These are phyloP conservation scores for Nilaparvata lugens DNA, from an alignment of 1,140 invertebrate genomes.

Conservation along the genomic window DNA sequence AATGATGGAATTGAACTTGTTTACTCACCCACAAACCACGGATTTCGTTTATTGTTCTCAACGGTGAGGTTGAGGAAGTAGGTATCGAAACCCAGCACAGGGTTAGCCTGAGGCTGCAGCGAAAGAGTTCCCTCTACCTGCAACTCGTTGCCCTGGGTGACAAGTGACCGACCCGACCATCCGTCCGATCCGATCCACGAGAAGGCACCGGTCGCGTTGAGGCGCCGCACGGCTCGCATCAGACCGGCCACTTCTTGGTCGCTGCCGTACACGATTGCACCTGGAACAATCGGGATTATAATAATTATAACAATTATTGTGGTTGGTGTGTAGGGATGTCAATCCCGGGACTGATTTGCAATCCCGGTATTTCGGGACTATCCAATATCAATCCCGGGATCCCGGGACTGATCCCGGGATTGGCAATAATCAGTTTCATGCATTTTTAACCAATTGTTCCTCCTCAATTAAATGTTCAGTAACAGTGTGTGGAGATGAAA, in stretches of 20 bases:
- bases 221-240: slow-evolving; percentile 79
- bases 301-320: too few relatives aligned
- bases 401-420: too few relatives aligned
- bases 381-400: too few relatives aligned
- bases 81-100: slow-evolving; percentile 75
- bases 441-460: too few relatives aligned
- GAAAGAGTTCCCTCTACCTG: slow-evolving; percentile 87
- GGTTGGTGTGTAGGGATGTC: too few relatives aligned
- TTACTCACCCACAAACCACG: slow-evolving; percentile 83
- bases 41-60: slow-evolving; percentile 79
- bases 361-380: too few relatives aligned
- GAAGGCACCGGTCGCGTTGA: slow-evolving; percentile 81
- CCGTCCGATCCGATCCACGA: slow-evolving; percentile 94
- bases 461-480: too few relatives aligned
- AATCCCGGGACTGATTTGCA: too few relatives aligned
- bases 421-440: too few relatives aligned
- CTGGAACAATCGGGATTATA: too few relatives aligned
- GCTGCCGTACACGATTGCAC: slow-evolving; percentile 91
- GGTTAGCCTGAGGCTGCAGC: slow-evolving; percentile 82
- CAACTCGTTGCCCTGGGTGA: slow-evolving; percentile 78
- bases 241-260: slow-evolving; percentile 93
- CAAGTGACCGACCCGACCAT: slow-evolving; percentile 78
- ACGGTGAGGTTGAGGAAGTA: slow-evolving; percentile 81
- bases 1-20: too few relatives aligned
- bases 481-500: too few relatives aligned